Evolutionary conservation across 1,140 invertebrate genomes (phyloP).

Genomic region (Heterodera schachtii): DNA sequence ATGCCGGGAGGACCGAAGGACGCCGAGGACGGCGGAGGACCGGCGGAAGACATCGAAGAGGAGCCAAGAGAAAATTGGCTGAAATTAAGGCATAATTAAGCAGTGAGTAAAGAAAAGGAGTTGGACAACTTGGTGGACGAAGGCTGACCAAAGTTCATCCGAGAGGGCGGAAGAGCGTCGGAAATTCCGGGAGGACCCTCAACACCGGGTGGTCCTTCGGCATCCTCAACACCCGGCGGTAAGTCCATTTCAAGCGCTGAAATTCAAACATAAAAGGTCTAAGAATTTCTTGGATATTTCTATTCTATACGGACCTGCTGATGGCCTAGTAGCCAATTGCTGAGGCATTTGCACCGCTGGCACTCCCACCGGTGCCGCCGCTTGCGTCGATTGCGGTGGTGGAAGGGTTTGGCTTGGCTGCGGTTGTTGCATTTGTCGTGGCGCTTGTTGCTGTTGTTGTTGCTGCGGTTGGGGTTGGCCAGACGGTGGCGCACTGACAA

Average conservation of each 20-base stretch:
- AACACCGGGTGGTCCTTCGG: constrained; percentile 38
- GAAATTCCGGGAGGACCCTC: constrained; percentile 29
- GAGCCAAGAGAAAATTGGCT: constrained; percentile 25
- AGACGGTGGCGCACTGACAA: not conserved
- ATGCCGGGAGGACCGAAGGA: not conserved
- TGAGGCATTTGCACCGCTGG: not conserved
- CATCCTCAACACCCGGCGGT: constrained; percentile 45
- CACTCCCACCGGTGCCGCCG: not conserved
- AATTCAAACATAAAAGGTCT: not conserved
- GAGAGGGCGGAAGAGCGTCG: not conserved
- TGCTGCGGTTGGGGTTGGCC: too few relatives aligned
- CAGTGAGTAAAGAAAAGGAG: not conserved
- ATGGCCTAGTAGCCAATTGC: not conserved
- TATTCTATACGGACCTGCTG: not conserved
- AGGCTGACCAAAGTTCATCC: constrained; percentile 15
- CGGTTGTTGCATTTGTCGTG: not conserved
- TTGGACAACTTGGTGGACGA: constrained; percentile 10
- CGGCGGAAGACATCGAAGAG: constrained; percentile 2
- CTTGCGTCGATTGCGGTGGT: not conserved
- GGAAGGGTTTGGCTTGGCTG: not conserved
- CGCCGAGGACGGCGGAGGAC: not conserved
- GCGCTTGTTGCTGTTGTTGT: too few relatives aligned
- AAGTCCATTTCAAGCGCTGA: constrained; percentile 12
- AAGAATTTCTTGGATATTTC: too few relatives aligned
- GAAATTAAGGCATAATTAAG: not conserved